Evolutionary conservation across 2,797 vertebrate species (phyloP).

Genomic region (Thaleichthys pacificus): DNA sequence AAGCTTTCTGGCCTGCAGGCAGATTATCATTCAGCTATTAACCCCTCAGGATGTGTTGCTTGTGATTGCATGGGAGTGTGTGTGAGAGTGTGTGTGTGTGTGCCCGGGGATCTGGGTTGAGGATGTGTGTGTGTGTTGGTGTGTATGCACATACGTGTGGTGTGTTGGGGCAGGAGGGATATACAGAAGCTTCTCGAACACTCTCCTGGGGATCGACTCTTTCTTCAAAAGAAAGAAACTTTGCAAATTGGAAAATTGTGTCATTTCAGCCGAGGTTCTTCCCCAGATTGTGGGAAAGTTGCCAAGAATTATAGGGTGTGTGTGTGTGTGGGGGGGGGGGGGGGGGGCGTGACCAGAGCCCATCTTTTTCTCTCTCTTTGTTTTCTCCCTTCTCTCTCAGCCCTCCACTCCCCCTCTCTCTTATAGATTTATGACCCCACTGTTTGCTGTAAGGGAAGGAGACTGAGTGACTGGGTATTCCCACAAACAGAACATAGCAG

Average conservation of each 20-base stretch:
- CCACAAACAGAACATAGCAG: slow-evolving; percentile 47
- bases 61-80: not conserved
- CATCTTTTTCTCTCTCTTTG: slow-evolving; percentile 33
- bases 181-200: not conserved
- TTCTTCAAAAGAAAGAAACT: not conserved
- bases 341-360: not conserved
- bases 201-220: not conserved
- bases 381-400: slow-evolving; percentile 29
- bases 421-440: slow-evolving; percentile 56
- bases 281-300: slow-evolving; percentile 47
- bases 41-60: not conserved
- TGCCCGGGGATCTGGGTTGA: not conserved
- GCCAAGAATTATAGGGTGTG: slow-evolving; percentile 49
- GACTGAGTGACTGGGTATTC: slow-evolving; percentile 41
- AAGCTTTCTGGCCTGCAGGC: not conserved
- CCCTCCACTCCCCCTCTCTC: slow-evolving; percentile 27
- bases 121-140: not conserved
- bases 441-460: slow-evolving; percentile 63
- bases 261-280: slow-evolving; percentile 6
- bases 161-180: not conserved
- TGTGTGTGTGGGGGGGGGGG: too few species aligned
- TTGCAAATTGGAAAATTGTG: not conserved
- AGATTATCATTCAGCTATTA: not conserved
- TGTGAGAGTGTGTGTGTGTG: not conserved
- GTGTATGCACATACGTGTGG: not conserved